Percentiles rank a stretch among this genome's conserved stretches.
These are phyloP conservation scores for Oostethus manadensis DNA, from an alignment of 2,113 vertebrate genomes.

Conservation along the genomic window DNA sequence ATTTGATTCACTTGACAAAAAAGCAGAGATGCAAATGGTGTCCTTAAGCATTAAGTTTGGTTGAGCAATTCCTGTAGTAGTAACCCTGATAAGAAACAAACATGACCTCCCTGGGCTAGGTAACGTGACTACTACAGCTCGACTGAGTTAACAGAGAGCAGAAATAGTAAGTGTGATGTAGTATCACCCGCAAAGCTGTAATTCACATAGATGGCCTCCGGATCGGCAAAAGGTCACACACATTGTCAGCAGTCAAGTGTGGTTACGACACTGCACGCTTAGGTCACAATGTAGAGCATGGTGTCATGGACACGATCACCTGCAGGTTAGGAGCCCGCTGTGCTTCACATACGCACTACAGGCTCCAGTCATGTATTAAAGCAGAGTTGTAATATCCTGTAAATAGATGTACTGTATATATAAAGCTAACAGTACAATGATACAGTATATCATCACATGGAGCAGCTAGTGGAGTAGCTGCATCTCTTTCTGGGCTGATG, in stretches of 20 bases:
- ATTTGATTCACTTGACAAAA: no score
- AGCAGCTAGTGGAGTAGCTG: conserved; percentile 4
- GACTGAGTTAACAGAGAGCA: not conserved
- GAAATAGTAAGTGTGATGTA: not conserved
- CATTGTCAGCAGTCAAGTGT: conserved; percentile 71
- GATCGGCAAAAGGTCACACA: conserved; percentile 71
- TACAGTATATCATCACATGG: not conserved
- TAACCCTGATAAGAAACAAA: not conserved
- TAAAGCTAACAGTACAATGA: not conserved
- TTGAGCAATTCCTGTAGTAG: not conserved
- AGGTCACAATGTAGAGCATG: conserved; percentile 54
- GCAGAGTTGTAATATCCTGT: conserved; percentile 53
- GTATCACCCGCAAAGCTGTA: conserved; percentile 38
- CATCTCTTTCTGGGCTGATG: conserved; percentile 39
- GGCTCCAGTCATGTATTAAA: conserved; percentile 61
- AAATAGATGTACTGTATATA: not conserved
- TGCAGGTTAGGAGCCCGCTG: conserved; percentile 60
- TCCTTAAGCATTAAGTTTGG: no score
- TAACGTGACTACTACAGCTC: not conserved
- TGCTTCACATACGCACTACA: conserved; percentile 60
- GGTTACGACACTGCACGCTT: conserved; percentile 62
- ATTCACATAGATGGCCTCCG: conserved; percentile 66
- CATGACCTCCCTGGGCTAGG: not conserved
- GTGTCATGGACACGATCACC: conserved; percentile 48
- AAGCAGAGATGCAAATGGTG: not conserved